Evolutionary conservation across 2,113 vertebrate species (phyloP).

Genomic region (Tupaia chinensis): DNA sequence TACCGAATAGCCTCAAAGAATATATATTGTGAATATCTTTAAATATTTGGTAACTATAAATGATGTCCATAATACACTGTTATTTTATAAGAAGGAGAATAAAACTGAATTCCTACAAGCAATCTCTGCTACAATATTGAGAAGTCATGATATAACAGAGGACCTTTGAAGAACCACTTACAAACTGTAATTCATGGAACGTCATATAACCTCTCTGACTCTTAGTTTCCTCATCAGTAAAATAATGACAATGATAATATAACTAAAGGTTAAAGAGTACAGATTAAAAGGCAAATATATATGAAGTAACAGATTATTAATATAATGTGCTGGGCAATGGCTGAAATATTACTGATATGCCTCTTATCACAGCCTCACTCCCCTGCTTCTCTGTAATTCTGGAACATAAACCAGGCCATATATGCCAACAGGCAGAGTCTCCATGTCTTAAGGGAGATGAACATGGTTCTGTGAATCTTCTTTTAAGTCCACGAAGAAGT

Average conservation of each 20-base stretch:
- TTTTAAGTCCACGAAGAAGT: background rate
- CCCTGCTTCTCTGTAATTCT: background rate
- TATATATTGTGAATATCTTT: background rate
- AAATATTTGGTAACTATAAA: slow-evolving; percentile 33
- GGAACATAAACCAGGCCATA: background rate
- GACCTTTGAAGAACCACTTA: background rate
- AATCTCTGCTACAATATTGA: background rate
- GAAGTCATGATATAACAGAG: background rate
- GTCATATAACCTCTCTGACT: background rate
- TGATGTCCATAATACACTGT: background rate
- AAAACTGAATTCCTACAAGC: background rate
- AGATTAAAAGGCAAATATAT: background rate
- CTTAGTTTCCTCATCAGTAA: background rate
- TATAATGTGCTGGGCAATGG: background rate
- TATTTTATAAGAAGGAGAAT: slow-evolving; percentile 25
- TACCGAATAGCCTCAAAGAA: background rate
- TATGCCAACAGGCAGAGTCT: background rate
- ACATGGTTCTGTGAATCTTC: background rate
- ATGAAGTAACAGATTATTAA: background rate
- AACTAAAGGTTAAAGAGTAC: background rate
- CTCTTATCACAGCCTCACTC: background rate
- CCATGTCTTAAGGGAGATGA: background rate
- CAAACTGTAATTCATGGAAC: background rate
- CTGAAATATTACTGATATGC: background rate
- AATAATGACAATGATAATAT: background rate